Evolutionary conservation across 2,113 vertebrate species (phyloP).

Genomic region (Pangasianodon gigas): DNA sequence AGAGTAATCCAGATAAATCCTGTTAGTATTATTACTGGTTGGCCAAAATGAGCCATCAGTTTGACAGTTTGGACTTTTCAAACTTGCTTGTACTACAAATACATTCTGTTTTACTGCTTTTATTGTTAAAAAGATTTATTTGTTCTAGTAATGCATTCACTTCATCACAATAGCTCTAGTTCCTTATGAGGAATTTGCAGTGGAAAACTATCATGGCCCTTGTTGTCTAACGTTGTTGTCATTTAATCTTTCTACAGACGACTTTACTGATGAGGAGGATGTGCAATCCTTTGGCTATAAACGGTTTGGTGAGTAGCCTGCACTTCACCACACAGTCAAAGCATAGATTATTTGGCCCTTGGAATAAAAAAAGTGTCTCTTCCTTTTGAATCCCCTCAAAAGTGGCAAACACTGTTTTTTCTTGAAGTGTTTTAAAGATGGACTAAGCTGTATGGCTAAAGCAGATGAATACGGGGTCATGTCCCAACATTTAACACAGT

Average conservation of each 20-base stretch:
- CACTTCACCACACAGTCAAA: background rate
- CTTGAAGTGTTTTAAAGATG: slow-evolving; percentile 1
- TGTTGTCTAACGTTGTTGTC: slow-evolving; percentile 9
- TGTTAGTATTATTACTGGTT: slow-evolving; percentile 19
- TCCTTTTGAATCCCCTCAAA: slow-evolving; percentile 4
- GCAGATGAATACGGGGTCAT: slow-evolving; percentile 39
- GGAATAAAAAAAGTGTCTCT: background rate
- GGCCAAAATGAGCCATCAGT: slow-evolving; percentile 20
- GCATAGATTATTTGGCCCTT: background rate
- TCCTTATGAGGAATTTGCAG: background rate
- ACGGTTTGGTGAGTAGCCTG: slow-evolving; percentile 89
- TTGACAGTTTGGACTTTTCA: slow-evolving; percentile 3
- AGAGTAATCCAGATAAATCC: background rate
- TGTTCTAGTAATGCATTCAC: background rate
- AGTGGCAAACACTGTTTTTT: background rate
- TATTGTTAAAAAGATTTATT: background rate
- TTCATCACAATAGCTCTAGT: background rate
- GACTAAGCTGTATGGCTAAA: background rate
- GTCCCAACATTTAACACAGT: slow-evolving; percentile 1
- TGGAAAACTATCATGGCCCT: background rate
- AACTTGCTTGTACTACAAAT: background rate
- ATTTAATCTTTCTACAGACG: slow-evolving; percentile 78
- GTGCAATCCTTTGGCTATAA: slow-evolving; percentile 98
- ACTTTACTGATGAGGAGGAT: slow-evolving; percentile 95
- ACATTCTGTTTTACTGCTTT: background rate